Evolutionary conservation across 2,888 invertebrate genomes (phyloP).

Genomic region (Pristionchus maxplancki): DNA sequence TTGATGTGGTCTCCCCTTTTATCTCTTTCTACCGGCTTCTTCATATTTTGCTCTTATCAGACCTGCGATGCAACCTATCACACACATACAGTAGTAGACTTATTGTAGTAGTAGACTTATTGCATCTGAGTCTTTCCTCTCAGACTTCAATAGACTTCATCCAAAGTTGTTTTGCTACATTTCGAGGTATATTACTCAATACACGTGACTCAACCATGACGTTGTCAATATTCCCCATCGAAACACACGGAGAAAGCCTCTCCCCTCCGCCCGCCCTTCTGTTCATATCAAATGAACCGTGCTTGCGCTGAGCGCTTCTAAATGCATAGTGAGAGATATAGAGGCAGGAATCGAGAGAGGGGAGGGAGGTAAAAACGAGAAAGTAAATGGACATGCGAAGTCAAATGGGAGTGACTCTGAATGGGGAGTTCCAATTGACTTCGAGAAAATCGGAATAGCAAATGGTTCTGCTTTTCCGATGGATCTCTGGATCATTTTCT

Average conservation of each 20-base stretch:
- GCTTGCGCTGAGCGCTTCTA: slow-evolving; percentile 27
- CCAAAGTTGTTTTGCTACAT: neutral
- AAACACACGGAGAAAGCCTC: neutral
- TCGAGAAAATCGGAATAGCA: neutral
- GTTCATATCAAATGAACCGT: slow-evolving; percentile 53
- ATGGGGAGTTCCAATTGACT: slow-evolving; percentile 6
- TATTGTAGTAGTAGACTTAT: too few relatives aligned
- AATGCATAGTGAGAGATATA: neutral
- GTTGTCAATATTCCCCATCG: neutral
- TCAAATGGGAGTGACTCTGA: neutral
- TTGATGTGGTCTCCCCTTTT: too few relatives aligned
- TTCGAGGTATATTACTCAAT: neutral
- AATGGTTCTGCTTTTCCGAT: too few relatives aligned
- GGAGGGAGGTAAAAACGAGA: slow-evolving; percentile 12
- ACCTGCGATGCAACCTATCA: neutral
- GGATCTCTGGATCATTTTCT: too few relatives aligned
- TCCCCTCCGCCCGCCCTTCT: neutral
- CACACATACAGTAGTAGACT: too few relatives aligned
- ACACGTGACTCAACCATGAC: neutral
- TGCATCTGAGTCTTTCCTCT: too few relatives aligned
- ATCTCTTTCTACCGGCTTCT: neutral
- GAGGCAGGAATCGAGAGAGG: neutral
- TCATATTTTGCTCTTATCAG: neutral
- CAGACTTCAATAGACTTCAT: neutral
- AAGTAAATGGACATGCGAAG: slow-evolving; percentile 46